Evolutionary conservation across 2,113 vertebrate species (phyloP).

Genomic region (Callithrix jacchus): DNA sequence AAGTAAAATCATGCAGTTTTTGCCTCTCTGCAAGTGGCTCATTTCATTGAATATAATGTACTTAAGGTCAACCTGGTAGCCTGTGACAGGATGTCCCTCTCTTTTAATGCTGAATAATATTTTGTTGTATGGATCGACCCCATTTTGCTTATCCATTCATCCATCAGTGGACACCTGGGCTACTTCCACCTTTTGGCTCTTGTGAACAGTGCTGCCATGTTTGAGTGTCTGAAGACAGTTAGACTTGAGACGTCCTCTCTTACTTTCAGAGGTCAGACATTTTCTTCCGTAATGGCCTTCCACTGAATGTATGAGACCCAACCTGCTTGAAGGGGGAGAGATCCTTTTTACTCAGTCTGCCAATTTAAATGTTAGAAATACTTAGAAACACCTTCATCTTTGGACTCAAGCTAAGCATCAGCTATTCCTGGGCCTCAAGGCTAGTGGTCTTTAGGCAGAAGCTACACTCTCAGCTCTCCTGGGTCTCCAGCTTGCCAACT

Average conservation of each 20-base stretch:
- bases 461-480: accelerated
- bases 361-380: neutral
- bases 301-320: neutral
- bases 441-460: accelerated
- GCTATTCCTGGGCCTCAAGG: too few relatives aligned
- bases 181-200: too few relatives aligned
- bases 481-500: neutral
- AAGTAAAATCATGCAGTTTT: neutral
- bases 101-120: neutral
- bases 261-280: too few relatives aligned
- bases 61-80: neutral
- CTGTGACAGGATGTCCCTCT: too few relatives aligned
- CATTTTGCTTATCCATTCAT: neutral
- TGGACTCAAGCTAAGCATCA: neutral
- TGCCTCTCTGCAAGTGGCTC: neutral
- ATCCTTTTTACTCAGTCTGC: neutral
- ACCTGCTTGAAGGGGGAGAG: accelerated
- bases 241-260: neutral
- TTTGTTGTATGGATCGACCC: accelerated
- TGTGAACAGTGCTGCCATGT: too few relatives aligned
- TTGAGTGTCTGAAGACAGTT: neutral
- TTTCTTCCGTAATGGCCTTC: too few relatives aligned
- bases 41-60: neutral
- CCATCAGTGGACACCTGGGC: too few relatives aligned
- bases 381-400: neutral